Conservation (phyloP, 2,888 invertebrate genomes). For the Caenorhabditis uteleia region DNA sequence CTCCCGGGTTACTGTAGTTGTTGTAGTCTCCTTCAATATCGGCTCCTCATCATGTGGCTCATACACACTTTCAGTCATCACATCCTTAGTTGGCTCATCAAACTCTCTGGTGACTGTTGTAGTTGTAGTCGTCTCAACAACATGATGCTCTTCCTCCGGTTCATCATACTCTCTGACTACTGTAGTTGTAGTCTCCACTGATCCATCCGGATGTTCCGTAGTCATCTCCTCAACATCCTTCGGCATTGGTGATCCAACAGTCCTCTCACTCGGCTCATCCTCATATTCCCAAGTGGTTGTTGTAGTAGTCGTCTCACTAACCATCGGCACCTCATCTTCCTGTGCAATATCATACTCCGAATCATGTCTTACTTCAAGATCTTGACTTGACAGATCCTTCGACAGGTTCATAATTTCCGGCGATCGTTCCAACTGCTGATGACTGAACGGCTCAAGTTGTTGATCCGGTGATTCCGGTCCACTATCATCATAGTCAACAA, state of each 20-base stretch:
- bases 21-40: not conserved
- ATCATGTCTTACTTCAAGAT: too few species aligned
- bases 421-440: not conserved
- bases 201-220: too few species aligned
- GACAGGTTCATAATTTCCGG: not conserved
- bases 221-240: too few species aligned
- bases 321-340: too few species aligned
- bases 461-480: not conserved
- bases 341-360: too few species aligned
- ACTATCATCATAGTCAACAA: too few species aligned
- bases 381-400: too few species aligned
- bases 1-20: slow-evolving; percentile 1
- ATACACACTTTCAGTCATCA: slow-evolving; percentile 12
- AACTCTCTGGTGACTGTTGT: slow-evolving; percentile 3
- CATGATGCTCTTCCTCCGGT: not conserved
- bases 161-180: too few species aligned
- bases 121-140: slow-evolving; percentile 4
- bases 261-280: slow-evolving; percentile 15
- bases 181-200: too few species aligned
- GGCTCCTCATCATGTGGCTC: slow-evolving; percentile 2
- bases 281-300: not conserved
- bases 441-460: not conserved
- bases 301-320: too few species aligned
- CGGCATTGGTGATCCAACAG: too few species aligned
- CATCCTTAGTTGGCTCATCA: slow-evolving; percentile 4